Evolutionary conservation across 2,888 invertebrate species (phyloP).

Genomic region (Drosophila falleni): DNA sequence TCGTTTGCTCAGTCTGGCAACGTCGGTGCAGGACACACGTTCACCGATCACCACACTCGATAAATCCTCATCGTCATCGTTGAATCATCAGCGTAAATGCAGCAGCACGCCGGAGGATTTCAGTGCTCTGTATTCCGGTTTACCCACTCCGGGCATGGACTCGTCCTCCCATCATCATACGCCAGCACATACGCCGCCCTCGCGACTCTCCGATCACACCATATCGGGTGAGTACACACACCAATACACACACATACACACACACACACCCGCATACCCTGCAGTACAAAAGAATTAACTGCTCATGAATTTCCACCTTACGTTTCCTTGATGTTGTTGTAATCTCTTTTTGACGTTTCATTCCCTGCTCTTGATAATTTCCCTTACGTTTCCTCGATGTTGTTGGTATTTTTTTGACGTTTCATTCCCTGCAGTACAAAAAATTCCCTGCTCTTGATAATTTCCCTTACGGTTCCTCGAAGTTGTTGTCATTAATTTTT

Average conservation of each 20-base stretch:
- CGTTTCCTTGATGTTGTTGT: too few species aligned
- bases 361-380: too few species aligned
- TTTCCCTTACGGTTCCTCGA: too few species aligned
- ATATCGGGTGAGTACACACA: constrained; percentile 87
- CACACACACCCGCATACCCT: not conserved
- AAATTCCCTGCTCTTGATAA: too few species aligned
- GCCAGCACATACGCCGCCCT: constrained; percentile 90
- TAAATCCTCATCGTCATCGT: constrained; percentile 86
- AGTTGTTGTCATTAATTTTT: too few species aligned
- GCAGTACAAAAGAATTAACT: too few species aligned
- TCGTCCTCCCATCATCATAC: constrained; percentile 87
- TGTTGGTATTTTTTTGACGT: too few species aligned
- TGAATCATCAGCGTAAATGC: constrained; percentile 88
- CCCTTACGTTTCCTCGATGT: too few species aligned
- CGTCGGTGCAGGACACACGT: constrained; percentile 87
- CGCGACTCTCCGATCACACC: constrained; percentile 87
- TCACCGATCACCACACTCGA: constrained; percentile 86
- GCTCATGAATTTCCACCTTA: too few species aligned
- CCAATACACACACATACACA: constrained; percentile 14
- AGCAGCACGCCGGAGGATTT: constrained; percentile 96
- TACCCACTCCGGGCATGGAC: constrained; percentile 86
- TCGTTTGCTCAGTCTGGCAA: constrained; percentile 85
- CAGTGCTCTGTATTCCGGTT: constrained; percentile 92
- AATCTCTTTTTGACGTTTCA: too few species aligned
- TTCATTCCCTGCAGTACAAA: too few species aligned